phyloP scores from a whole-genome alignment of 2,888 invertebrate species.

The Lasius fuliginosus region DNA sequence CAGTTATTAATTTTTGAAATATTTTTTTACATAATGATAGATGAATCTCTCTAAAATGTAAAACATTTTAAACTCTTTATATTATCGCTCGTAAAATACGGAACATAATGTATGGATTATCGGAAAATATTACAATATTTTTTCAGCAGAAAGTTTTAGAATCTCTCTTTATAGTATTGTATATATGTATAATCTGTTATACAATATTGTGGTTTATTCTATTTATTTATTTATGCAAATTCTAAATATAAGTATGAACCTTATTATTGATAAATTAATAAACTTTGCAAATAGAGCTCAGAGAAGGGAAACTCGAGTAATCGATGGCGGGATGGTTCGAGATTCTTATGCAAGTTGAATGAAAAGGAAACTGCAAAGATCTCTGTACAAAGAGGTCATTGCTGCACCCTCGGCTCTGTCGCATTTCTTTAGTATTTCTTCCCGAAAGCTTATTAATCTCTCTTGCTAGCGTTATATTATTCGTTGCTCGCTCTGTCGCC shows the following conservation, averaged over 20 bases:
- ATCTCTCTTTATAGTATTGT: not conserved
- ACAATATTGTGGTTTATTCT: not conserved
- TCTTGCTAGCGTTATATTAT: constrained; percentile 68
- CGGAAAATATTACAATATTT: not conserved
- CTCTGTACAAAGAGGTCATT: constrained; percentile 23
- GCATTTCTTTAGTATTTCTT: constrained; percentile 69
- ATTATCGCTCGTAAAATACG: not conserved
- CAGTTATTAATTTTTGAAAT: not conserved
- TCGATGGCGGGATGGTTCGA: constrained; percentile 24
- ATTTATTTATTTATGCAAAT: constrained; percentile 7
- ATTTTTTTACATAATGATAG: not conserved
- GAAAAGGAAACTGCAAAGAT: constrained; percentile 43
- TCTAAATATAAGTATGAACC: not conserved
- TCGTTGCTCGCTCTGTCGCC: constrained; percentile 74
- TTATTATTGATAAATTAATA: constrained; percentile 23
- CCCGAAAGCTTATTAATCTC: constrained; percentile 69
- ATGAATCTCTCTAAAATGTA: not conserved
- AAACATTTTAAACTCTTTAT: not conserved
- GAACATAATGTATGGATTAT: not conserved
- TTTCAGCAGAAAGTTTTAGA: not conserved
- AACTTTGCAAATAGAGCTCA: constrained; percentile 11
- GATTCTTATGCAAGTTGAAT: constrained; percentile 35
- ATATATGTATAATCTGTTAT: not conserved
- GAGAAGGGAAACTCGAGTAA: constrained; percentile 2
- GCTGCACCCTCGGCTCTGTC: constrained; percentile 58